These are phyloP conservation scores for Phenacoccus solenopsis DNA, from an alignment of 1,140 invertebrate genomes.

Conservation along the genomic window DNA sequence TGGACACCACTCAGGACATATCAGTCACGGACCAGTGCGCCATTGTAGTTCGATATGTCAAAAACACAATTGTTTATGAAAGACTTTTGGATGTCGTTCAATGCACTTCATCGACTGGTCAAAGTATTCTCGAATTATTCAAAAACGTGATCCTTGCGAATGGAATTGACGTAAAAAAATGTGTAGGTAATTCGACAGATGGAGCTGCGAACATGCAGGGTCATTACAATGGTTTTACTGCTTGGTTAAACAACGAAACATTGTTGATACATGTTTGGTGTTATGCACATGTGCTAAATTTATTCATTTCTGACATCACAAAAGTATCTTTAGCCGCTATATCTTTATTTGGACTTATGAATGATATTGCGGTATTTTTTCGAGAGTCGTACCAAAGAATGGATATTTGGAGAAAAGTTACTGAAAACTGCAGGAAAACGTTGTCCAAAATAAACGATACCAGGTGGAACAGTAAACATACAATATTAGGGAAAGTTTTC, in stretches of 20 bases:
- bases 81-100: slow-evolving; percentile 21
- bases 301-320: not conserved
- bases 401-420: too few species aligned
- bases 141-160: not conserved
- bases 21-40: too few species aligned
- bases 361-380: not conserved
- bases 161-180: slow-evolving; percentile 21
- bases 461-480: not conserved
- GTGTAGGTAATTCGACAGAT: slow-evolving; percentile 25
- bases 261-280: slow-evolving; percentile 16
- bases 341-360: slow-evolving; percentile 4
- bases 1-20: slow-evolving; percentile 25
- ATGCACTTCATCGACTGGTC: slow-evolving; percentile 20
- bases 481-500: not conserved
- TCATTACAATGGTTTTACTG: slow-evolving; percentile 24
- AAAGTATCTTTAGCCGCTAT: not conserved
- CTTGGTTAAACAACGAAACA: slow-evolving; percentile 18
- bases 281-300: slow-evolving; percentile 7
- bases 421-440: too few species aligned
- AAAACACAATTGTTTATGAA: too few species aligned
- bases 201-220: slow-evolving; percentile 26
- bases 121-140: slow-evolving; percentile 21
- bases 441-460: not conserved
- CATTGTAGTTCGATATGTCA: too few species aligned
- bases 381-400: slow-evolving; percentile 12